Evolutionary conservation across 2,888 invertebrate genomes (phyloP), one percentile per base, ranked within the genome.

Genomic region (Tethea ocularis): DNA sequence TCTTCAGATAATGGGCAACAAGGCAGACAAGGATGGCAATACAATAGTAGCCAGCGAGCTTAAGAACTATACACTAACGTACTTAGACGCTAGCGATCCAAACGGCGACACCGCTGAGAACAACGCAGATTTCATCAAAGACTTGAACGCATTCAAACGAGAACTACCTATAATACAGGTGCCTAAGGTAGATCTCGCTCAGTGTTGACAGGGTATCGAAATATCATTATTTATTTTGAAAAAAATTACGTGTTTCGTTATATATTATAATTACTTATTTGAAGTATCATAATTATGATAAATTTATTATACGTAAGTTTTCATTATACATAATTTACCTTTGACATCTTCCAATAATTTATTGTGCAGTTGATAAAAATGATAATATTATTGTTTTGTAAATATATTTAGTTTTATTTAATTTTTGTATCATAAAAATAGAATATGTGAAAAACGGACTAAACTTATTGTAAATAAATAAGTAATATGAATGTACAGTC

Each of bases 1-100:
- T 55, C 56, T 0, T 10, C 67, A 91, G 89, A 71, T 93, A 60
- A 85, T 87, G 77, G 93, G 93, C 24, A 83, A 91, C 77, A 82
- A 84, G 59, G 67, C 75, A 0, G 73, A 67, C 57, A 67, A 71
- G 36, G 65, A 69, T 26, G 63, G 62, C 57, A 69, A 66, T 22
- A 71, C 66, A 15, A 56, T 63, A 0, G 7, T 63, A 6, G 69
- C 67, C 0, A 61, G 20, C 0, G 60, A 63, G 2, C 41, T 64
- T 0, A 80, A 82, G 57, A 69, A 78, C 52, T 88, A 84, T 70
- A 61, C 67, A 0, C 75, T 92, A 0, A 71, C 72, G 0, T 88
- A 85, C 67, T 57, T 88, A 2, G 84, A 86, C 71, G 80, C 82
- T 0, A 73, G 61, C 56, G 68, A 80, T 4, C 80, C 84, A 0